phyloP scores from a whole-genome alignment of 2,113 vertebrate species.

The Greenwoodochromis staneri region DNA sequence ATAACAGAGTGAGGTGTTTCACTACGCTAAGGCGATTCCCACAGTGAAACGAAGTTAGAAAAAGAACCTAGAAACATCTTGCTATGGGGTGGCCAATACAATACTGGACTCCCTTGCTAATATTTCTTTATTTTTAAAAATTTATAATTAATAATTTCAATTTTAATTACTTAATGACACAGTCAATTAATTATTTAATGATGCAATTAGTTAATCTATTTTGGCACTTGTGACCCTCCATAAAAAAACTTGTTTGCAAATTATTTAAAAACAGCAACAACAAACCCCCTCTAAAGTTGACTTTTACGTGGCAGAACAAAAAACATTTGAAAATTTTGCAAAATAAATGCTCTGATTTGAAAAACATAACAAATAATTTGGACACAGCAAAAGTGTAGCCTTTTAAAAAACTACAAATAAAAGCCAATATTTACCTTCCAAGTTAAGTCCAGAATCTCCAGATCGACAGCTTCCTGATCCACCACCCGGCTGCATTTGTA shows the following conservation, averaged over 20 bases:
- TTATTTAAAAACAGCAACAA: neutral
- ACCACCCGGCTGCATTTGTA: slow-evolving; percentile 66
- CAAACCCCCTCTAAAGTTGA: neutral
- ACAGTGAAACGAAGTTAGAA: neutral
- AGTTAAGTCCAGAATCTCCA: slow-evolving; percentile 70
- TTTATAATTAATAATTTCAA: neutral
- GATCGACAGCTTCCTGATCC: slow-evolving; percentile 66
- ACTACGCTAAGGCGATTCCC: neutral
- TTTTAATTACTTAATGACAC: neutral
- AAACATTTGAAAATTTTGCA: accelerated
- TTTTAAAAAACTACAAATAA: neutral
- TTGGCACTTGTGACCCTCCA: neutral
- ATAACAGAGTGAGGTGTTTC: neutral
- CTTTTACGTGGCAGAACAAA: neutral
- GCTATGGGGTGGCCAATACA: neutral
- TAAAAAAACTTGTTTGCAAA: accelerated
- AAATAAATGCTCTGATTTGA: neutral
- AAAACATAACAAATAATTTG: neutral
- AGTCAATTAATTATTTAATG: neutral
- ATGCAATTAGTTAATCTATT: neutral
- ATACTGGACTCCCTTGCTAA: neutral
- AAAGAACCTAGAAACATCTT: neutral
- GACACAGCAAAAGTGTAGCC: neutral
- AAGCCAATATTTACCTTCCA: slow-evolving; percentile 46
- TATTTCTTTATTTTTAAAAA: neutral